These are phyloP conservation scores for Melipona beecheii DNA, from an alignment of 2,888 invertebrate genomes.

Conservation along the genomic window DNA sequence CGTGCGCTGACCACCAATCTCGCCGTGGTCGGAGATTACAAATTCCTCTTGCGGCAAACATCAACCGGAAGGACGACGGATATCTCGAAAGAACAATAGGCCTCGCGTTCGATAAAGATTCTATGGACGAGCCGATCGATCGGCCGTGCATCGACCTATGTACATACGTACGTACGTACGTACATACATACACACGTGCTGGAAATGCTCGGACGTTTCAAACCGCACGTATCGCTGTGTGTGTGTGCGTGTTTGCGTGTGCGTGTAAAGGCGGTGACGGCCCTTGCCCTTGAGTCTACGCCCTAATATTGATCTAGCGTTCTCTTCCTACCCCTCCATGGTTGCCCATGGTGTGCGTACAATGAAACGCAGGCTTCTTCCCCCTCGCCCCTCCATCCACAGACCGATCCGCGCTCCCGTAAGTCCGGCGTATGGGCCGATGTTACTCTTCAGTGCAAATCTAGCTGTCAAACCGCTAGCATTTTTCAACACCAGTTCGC, in stretches of 20 bases:
- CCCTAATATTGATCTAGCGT: constrained; percentile 81
- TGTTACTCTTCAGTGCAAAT: constrained; percentile 77
- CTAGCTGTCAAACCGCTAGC: constrained; percentile 80
- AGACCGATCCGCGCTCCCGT: constrained; percentile 56
- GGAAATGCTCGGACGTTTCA: constrained; percentile 36
- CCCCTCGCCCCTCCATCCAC: constrained; percentile 45
- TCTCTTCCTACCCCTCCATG: constrained; percentile 74
- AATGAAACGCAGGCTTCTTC: constrained; percentile 72
- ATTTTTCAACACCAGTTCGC: constrained; percentile 63
- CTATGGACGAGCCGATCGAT: constrained; percentile 38
- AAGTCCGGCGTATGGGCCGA: constrained; percentile 75
- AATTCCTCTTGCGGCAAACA: constrained; percentile 25
- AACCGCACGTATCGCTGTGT: background rate
- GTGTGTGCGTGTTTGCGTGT: background rate
- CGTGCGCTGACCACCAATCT: background rate
- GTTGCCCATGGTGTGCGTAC: constrained; percentile 63
- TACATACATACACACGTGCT: background rate
- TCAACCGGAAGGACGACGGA: constrained; percentile 44
- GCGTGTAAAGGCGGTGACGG: constrained; percentile 59
- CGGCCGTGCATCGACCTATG: constrained; percentile 8
- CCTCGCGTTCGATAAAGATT: constrained; percentile 55
- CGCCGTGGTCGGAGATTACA: constrained; percentile 37
- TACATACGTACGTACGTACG: too few relatives aligned
- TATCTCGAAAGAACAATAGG: constrained; percentile 52
- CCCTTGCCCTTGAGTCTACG: constrained; percentile 81